Conservation (phyloP, 2,113 vertebrate genomes). For the Oryzias javanicus region DNA sequence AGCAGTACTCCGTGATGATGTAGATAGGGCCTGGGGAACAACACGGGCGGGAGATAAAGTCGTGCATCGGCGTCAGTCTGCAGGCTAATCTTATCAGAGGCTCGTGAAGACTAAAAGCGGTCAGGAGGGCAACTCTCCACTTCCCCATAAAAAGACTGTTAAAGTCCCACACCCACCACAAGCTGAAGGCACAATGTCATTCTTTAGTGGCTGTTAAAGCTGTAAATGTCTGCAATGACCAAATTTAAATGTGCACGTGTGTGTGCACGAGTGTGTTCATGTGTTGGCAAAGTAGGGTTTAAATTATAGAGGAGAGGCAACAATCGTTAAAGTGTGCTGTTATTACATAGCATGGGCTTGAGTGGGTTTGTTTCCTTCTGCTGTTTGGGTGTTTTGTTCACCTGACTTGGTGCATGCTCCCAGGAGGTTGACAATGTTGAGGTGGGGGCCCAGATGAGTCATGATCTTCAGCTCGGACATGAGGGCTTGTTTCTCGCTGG, state of each 20-base stretch:
- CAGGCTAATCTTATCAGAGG: conserved; percentile 71
- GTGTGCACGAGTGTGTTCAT: background rate
- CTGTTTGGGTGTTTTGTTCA: conserved; percentile 49
- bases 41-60: conserved; percentile 35
- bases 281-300: conserved; percentile 21
- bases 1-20: conserved; percentile 98
- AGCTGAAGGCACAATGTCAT: conserved; percentile 23
- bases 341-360: conserved; percentile 3
- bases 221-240: conserved; percentile 15
- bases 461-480: conserved; percentile 99
- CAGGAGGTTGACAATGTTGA: conserved; percentile 97
- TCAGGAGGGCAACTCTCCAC: conserved; percentile 49
- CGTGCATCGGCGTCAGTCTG: conserved; percentile 57
- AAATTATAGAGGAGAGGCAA: conserved; percentile 22
- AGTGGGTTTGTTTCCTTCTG: conserved; percentile 3
- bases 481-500: conserved; percentile 97
- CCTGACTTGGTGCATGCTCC: conserved; percentile 98
- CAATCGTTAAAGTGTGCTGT: conserved; percentile 3
- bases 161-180: conserved; percentile 55
- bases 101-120: conserved; percentile 65
- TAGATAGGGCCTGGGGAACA: conserved; percentile 90
- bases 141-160: conserved; percentile 63
- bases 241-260: conserved; percentile 12
- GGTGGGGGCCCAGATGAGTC: conserved; percentile 96
- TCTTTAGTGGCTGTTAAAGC: conserved; percentile 15